These are phyloP conservation scores for Ctenomys sociabilis DNA, from an alignment of 2,113 vertebrate species.

Conservation along the genomic window DNA sequence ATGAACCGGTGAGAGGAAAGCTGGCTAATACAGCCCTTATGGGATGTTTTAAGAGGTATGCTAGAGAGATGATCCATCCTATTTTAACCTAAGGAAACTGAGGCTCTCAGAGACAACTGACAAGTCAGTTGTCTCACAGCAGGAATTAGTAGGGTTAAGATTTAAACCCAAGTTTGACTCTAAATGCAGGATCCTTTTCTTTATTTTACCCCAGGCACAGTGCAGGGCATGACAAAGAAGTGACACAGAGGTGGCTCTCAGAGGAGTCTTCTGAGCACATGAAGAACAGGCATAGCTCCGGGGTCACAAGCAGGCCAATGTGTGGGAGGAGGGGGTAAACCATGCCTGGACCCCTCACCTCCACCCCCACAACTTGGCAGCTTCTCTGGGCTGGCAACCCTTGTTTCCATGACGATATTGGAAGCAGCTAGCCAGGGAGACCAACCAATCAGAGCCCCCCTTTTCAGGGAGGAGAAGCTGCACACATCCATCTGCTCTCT, in stretches of 20 bases:
- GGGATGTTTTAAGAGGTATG: background rate
- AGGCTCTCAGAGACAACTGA: background rate
- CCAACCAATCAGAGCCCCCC: background rate
- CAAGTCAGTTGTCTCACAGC: background rate
- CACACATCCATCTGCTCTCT: background rate
- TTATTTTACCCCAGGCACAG: background rate
- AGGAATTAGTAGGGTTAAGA: background rate
- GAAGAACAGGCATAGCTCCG: background rate
- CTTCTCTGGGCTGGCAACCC: background rate
- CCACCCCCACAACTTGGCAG: background rate
- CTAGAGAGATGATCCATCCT: background rate
- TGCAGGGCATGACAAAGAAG: background rate
- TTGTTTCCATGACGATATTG: background rate
- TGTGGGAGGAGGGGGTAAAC: background rate
- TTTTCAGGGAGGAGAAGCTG: background rate
- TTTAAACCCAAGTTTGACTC: conserved; percentile 26
- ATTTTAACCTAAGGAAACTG: background rate
- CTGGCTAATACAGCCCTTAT: background rate
- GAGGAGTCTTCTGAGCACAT: background rate
- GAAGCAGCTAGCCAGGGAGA: conserved; percentile 23
- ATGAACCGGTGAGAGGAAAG: background rate
- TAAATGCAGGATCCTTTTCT: background rate
- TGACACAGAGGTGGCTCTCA: background rate
- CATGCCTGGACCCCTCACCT: background rate
- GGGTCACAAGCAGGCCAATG: background rate